Base-by-base conservation (phyloP, 2,113 vertebrate species). In the Cavia porcellus region DNA sequence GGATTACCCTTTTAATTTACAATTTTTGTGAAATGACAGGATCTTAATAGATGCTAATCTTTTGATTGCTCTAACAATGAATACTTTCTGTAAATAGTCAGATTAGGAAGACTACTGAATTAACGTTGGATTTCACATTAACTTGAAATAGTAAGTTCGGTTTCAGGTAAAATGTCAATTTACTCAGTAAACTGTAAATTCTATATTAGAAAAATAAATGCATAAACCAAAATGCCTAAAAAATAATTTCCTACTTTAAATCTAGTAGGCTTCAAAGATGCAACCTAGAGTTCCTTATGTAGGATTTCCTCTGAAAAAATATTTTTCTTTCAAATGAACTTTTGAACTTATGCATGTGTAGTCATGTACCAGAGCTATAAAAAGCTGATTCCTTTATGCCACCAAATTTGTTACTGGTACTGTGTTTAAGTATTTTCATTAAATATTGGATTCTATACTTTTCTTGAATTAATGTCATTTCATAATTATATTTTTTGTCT, bases 1-100 rank as follows among this genome's bases (percentile, higher is more conserved):
- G 32, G 0, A 0, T 61, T 89, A 88, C 7, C 12, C 7, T 77
- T 72, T 90, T 66, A 57, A 61, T 89, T 75, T 86, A 62, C 79
- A 85, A 72, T 47, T 7, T 64, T 2, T 59, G 11, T 88, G 20
- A 92, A 92, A 86, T 89, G 30, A 61, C 7, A 80, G 9, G 1
- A 42, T 64, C 32, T n/a, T 3, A 1, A 74, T 24, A 90, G 4
- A 45, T 82, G 84, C 11, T 89, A 12, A 94, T 83, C 77, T 80
- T 64, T 30, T 30, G 10, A 3, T 80, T 81, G 7, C 1, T 85
- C 4, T 59, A 62, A 61, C 86, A 28, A 12, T 68, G 50, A 79
- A 61, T 4, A 81, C 86, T 92, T 82, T 95, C 6, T 66, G 70
- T 74, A 59, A 55, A 90, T 96, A 61, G 7, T 87, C 87, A 89